Base-by-base conservation (phyloP, 2,113 vertebrate genomes). In the Romanogobio albipinnatus region DNA sequence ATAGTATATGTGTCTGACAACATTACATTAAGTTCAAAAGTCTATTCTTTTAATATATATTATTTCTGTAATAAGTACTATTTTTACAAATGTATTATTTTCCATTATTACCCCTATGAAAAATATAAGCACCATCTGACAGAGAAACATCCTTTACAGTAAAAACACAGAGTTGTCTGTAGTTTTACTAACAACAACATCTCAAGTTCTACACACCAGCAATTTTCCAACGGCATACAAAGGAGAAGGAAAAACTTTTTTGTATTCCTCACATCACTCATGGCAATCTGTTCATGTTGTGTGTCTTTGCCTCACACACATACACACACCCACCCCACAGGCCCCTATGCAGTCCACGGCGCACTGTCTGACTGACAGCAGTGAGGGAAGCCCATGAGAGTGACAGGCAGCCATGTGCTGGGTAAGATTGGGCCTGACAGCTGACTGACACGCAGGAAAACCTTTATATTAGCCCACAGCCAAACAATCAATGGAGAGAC, bases 391-490 rank as follows among this genome's bases (percentile, higher is more conserved):
- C 83, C 81, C 86, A 66, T 88, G 86, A 88, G 85, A 70, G 90
- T 91, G 92, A 92, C 91, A 90, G 87, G 86, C 81, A 79, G 85
- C 86, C 86, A 87, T 86, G 90, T 90, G 90, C 92, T 93, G 74
- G 8, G 75, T 86, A 91, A 90, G 92, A 93, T 89, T 88, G 90
- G 88, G 88, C 58, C 68, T 89, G 93, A 93, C 93, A 93, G 90
- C 82, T 93, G 93, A 93, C 84, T 93, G 93, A 93, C 93, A 93
- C 49, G 87, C 86, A 89, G 89, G 93, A 91, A 94, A 93, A 92
- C 92, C 94, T 93, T 94, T 94, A 92, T 93, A 93, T 93, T 93
- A 92, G 91, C 91, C 90, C 85, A 93, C 90, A 93, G 89, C 89
- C 90, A 88, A 87, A 88, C 91, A 91, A 93, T 94, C 93, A 29